These are phyloP conservation scores for Electrona antarctica DNA, from an alignment of 2,113 vertebrate genomes.

Conservation along the genomic window DNA sequence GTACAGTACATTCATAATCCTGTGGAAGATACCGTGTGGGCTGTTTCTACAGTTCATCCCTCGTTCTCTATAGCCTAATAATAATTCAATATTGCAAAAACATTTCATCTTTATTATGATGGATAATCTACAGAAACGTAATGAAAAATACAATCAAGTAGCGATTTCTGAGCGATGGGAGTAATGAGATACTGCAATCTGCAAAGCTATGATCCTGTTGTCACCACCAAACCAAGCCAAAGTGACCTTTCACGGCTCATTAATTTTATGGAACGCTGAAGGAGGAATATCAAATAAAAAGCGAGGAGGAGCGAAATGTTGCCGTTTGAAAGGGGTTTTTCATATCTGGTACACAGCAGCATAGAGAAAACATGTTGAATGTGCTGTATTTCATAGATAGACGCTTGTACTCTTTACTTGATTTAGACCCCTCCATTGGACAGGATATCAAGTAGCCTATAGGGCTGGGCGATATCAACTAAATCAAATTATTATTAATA, in stretches of 20 bases:
- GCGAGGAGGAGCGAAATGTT: conserved; percentile 30
- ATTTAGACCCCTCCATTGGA: too few species aligned
- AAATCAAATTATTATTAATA: too few species aligned
- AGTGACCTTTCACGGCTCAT: conserved; percentile 76
- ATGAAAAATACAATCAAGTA: background rate
- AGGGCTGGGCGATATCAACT: too few species aligned
- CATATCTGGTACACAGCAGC: too few species aligned
- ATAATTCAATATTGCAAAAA: background rate
- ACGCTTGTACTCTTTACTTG: too few species aligned
- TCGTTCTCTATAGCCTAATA: too few species aligned
- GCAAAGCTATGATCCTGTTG: conserved; percentile 39
- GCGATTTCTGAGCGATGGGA: background rate
- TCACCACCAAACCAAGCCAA: conserved; percentile 53
- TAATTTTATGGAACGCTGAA: conserved; percentile 65
- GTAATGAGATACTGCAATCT: conserved; percentile 17
- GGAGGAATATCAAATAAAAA: conserved; percentile 41
- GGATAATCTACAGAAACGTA: background rate
- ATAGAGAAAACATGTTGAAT: too few species aligned
- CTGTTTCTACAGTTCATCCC: background rate
- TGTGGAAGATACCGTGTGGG: background rate
- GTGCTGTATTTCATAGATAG: too few species aligned
- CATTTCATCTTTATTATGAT: background rate
- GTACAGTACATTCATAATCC: background rate
- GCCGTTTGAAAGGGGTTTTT: conserved; percentile 26
- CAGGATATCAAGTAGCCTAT: too few species aligned